phyloP scores from a whole-genome alignment of 2,113 vertebrate species.

The Gymnocephalus cernua region DNA sequence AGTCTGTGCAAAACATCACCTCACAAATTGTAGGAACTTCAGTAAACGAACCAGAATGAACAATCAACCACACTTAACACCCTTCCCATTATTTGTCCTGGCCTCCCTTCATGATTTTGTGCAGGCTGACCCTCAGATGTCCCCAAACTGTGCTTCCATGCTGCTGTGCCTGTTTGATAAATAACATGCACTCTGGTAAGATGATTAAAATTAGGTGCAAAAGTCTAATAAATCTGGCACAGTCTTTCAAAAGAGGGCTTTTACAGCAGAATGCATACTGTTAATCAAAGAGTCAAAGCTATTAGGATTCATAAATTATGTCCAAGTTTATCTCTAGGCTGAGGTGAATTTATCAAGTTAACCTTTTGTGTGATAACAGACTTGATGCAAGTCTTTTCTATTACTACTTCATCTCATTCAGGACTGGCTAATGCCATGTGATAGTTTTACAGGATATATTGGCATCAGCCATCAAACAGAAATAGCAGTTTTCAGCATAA shows the following conservation, averaged over 20 bases:
- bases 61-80: background rate
- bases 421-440: background rate
- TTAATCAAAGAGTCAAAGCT: slow-evolving; percentile 11
- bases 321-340: background rate
- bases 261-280: slow-evolving; percentile 3
- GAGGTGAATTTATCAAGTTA: background rate
- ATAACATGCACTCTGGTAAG: slow-evolving; percentile 6
- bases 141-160: slow-evolving; percentile 9
- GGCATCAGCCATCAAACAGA: background rate
- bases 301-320: slow-evolving; percentile 11
- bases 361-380: background rate
- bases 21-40: background rate
- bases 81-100: background rate
- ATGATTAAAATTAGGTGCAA: background rate
- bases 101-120: background rate
- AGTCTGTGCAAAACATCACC: background rate
- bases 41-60: background rate
- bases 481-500: background rate
- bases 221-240: slow-evolving; percentile 1
- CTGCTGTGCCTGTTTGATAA: slow-evolving; percentile 5
- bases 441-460: background rate
- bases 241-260: background rate
- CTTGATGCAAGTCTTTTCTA: slow-evolving; percentile 1
- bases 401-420: background rate
- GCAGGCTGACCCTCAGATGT: background rate